Evolutionary conservation across 2,113 vertebrate genomes (phyloP), one percentile per base, ranked within the genome.

Genomic region (Pseudolaguvia tuberculata): DNA sequence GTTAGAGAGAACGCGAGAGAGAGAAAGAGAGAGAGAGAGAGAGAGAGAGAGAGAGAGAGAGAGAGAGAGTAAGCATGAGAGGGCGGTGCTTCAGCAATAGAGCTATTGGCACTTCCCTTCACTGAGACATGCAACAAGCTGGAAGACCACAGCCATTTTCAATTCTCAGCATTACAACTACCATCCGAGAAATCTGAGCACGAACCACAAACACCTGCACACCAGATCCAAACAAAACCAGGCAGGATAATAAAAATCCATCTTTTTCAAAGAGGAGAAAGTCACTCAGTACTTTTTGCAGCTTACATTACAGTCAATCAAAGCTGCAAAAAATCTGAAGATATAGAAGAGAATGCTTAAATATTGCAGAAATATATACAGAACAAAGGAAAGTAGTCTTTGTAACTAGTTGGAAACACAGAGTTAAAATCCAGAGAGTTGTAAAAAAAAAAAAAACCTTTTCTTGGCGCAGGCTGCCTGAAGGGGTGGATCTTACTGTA

Each of bases 401-500:
- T 83, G 80, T 79, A 80, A 76, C 77, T 59, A 81, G 78, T 58
- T 87, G 88, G 76, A 86, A 88, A 81, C 87, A 87, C 71, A 88
- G 88, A 91, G 90, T 90, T 91, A 90, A 91, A 91, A 88, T 91
- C 87, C 91, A 84, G 84, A 87, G 89, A 88, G 89, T 85, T 86
- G 91, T 85, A 85, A 86, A 89, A 58, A 58, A 58, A 58, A 29
- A 70, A 70, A 53, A 47, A 90, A 84, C 86, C 87, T 91, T 89
- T 91, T 92, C 88, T 84, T 92, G 90, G 91, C 90, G 89, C 86
- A 90, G 89, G 84, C 88, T 74, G 88, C 87, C 87, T 88, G 83
- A 93, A 91, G 91, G 92, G 93, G 93, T 91, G 92, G 93, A 89
- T 89, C 91, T 85, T 91, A 88, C 90, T 91, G 92, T 91, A 91